Conservation (phyloP, 2,113 vertebrate genomes). For the Corvus cornix region DNA sequence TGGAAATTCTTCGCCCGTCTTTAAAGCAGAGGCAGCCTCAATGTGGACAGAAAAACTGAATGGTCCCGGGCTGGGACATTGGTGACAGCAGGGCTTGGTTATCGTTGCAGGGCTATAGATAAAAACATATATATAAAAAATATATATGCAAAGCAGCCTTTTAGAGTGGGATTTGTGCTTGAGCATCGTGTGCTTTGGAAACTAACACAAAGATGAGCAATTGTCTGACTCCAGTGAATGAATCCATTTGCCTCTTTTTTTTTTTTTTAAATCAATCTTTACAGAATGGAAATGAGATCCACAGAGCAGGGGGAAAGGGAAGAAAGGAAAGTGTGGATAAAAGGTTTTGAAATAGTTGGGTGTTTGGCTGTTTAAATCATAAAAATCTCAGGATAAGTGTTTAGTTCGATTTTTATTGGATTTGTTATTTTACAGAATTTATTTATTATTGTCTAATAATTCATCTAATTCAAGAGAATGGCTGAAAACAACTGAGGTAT, state of each 20-base stretch:
- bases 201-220: neutral
- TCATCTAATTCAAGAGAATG: neutral
- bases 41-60: neutral
- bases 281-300: neutral
- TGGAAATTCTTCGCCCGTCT: neutral
- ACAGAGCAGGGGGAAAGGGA: neutral
- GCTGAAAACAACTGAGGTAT: neutral
- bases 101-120: neutral
- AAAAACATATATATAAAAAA: neutral
- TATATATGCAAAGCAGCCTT: neutral
- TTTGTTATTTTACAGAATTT: neutral
- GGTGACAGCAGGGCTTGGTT: neutral
- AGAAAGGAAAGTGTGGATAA: neutral
- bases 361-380: neutral
- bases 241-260: neutral
- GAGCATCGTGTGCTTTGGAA: neutral
- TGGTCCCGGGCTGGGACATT: neutral
- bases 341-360: neutral
- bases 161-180: conserved; percentile 18
- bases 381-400: neutral
- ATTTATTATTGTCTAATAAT: neutral
- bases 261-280: neutral
- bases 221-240: neutral
- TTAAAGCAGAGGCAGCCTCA: neutral
- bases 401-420: neutral